Evolutionary conservation across 2,888 invertebrate species (phyloP).

Genomic region (Muschampia staudingeri): DNA sequence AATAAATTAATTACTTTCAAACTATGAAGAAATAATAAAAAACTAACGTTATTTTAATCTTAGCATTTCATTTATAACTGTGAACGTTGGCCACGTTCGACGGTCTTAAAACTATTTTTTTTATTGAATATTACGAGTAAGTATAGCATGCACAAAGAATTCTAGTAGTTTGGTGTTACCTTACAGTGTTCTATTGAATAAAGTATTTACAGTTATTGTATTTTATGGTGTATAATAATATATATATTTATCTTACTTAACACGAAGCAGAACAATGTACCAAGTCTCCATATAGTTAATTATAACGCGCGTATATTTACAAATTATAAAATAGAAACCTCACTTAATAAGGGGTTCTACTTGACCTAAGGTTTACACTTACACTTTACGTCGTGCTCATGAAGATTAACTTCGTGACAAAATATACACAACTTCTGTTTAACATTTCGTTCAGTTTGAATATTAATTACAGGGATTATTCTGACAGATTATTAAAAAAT

Average conservation of each 20-base stretch:
- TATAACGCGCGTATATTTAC: background rate
- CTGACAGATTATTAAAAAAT: too few relatives aligned
- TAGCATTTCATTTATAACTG: constrained; percentile 1
- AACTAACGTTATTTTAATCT: background rate
- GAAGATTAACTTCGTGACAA: too few relatives aligned
- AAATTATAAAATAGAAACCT: background rate
- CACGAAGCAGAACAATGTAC: background rate
- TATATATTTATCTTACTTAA: background rate
- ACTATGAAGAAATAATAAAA: background rate
- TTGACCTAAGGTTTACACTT: too few relatives aligned
- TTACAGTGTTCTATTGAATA: constrained; percentile 37
- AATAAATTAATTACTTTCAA: too few relatives aligned
- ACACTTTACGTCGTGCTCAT: too few relatives aligned
- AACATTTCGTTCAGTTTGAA: too few relatives aligned
- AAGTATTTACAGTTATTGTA: constrained; percentile 33
- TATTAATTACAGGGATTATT: too few relatives aligned
- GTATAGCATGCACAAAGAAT: background rate
- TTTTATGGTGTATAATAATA: background rate
- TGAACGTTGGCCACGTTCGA: background rate
- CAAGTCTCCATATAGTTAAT: background rate
- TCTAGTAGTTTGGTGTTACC: constrained; percentile 41
- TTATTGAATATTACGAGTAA: background rate
- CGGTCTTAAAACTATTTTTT: constrained; percentile 1
- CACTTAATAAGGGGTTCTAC: background rate
- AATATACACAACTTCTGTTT: too few relatives aligned